Base-by-base conservation (phyloP, 1,140 invertebrate species). In the Papilio machaon region DNA sequence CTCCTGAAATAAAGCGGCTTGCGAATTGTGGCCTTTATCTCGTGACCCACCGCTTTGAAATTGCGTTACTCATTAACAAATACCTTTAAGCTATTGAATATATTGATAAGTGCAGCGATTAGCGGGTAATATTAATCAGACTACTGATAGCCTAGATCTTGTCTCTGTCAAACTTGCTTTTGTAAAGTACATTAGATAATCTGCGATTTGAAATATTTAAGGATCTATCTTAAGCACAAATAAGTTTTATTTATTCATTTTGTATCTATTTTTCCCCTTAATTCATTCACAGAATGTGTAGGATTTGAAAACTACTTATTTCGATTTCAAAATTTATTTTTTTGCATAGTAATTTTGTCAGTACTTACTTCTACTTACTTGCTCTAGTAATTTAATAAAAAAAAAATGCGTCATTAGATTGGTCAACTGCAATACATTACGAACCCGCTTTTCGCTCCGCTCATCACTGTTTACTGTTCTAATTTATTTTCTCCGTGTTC, bases 401-500 rank as follows among this genome's bases (percentile, higher is more conserved):
- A n/a, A 6, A 54, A 54, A 15, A 5, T 17, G 15, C 15, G 15
- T 54, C 15, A 17, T 6, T 54, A n/a, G 10, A n/a, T 67, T 23
- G n/a, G 13, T 64, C 11, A n/a, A 58, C n/a, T 11, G 15, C 10
- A 11, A 19, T n/a, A 30, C 2, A 9, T 67, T 11, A 30, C 11
- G 8, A 35, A 35, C 15, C 64, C 30, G 64, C 30, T 38, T 35
- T 15, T 13, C 64, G 64, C 30, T 70, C 13, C 64, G 30, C 64
- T 70, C 64, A 70, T 70, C 64, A 35, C 30, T 7, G 30, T 70
- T 0, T 30, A 10, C 64, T 15, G 30, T 11, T 70, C 30, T 35
- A 70, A 38, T 70, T 67, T 67, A 67, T 67, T 70, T 70, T 70
- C 13, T 70, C 64, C 64, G 64, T 70, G 30, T 70, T 70, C 64